Evolutionary conservation across 1,140 invertebrate species (phyloP), one percentile per base, ranked within the genome.

Genomic region (Drosophila insularis): DNA sequence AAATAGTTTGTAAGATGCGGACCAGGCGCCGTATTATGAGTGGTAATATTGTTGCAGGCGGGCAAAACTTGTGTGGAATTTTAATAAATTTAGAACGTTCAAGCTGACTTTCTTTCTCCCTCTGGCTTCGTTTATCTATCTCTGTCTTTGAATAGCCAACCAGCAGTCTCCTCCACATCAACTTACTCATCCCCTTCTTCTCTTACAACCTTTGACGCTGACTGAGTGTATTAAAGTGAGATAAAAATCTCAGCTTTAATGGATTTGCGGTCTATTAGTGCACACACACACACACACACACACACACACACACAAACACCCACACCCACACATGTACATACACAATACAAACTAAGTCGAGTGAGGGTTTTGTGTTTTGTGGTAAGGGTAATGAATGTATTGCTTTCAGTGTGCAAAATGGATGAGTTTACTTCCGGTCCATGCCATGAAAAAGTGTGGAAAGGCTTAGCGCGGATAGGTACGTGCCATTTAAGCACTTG

Each of bases 241-340:
- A 89, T 89, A 89, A 89, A 89, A 89, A 84, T 89, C 84, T 84
- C 70, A 56, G 77, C 84, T 89, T 89, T 89, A 89, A 89, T 89
- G 85, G 85, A 89, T 89, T 89, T 89, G 85, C 74, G 84, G 84
- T 89, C 85, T 89, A 89, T 89, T 89, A 89, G 77, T 84, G 85
- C 63, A 74, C 69, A 53, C 74, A 78, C 37, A 31, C 54, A 68
- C 40, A 39, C 32, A 59, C 46, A 54, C 46, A 65, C 56, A 31
- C 37, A 19, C 19, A 17, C n/a, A 27, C 11, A 17, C 23, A 53
- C 71, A n/a, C 65, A 74, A 65, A 50, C 73, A 74, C 31, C 31
- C 54, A 65, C 50, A 39, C 39, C 46, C 54, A 54, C 46, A 65
- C 60, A 40, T 31, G 14, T 14, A 21, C 11, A 27, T 8, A 19